Conservation (phyloP, 2,113 vertebrate species). For the Polypterus senegalus region DNA sequence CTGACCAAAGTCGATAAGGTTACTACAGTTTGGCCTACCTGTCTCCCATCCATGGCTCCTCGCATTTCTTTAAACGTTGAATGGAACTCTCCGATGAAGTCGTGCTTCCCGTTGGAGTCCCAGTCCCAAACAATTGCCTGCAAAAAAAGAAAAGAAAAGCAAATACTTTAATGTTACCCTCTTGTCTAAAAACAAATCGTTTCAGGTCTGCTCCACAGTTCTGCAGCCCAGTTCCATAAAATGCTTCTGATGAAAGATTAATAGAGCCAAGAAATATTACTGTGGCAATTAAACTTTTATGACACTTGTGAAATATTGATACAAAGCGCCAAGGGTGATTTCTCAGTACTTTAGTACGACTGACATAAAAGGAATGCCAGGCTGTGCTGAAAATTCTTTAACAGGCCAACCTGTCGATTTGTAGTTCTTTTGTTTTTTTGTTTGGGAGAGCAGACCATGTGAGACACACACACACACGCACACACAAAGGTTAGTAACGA, state of each 20-base stretch:
- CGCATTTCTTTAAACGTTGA: slow-evolving; percentile 90
- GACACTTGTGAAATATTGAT: slow-evolving; percentile 18
- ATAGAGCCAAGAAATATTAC: slow-evolving; percentile 12
- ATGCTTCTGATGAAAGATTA: slow-evolving; percentile 13
- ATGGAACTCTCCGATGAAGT: slow-evolving; percentile 91
- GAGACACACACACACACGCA: no score
- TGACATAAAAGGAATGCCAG: not conserved
- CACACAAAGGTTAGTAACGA: no score
- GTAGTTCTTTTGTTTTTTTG: no score
- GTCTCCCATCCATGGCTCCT: slow-evolving; percentile 83
- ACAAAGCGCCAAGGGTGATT: not conserved
- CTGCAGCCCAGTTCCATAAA: slow-evolving; percentile 5
- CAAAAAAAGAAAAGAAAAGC: slow-evolving; percentile 19
- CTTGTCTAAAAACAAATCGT: not conserved
- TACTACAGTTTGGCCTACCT: slow-evolving; percentile 47
- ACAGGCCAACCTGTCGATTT: no score
- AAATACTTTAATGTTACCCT: not conserved
- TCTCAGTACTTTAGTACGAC: not conserved
- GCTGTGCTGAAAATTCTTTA: not conserved
- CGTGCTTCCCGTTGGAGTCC: slow-evolving; percentile 96
- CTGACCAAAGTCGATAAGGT: not conserved
- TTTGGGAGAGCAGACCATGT: no score
- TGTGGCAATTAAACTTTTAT: slow-evolving; percentile 13
- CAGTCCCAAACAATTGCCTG: slow-evolving; percentile 98
- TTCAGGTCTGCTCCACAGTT: not conserved